A percentile compares a stretch with the other conserved stretches of the same genome.
Evolutionary conservation across 2,113 vertebrate genomes (phyloP).

Genomic region (Antechinus flavipes): DNA sequence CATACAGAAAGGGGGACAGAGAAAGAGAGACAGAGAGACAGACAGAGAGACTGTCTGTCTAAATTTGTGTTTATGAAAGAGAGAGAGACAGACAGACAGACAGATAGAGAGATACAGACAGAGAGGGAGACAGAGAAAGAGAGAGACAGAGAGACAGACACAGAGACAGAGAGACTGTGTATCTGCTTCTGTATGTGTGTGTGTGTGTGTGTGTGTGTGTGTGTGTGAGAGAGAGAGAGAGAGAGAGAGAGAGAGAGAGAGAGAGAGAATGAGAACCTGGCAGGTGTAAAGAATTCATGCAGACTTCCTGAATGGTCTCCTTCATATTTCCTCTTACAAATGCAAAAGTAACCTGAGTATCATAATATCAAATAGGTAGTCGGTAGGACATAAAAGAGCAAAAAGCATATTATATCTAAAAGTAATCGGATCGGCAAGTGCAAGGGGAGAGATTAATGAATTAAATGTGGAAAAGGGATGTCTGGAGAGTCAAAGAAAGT

Average conservation of each 20-base stretch:
- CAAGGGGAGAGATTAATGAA: not conserved
- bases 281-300: not conserved
- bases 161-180: constrained; percentile 8
- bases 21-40: not conserved
- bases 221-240: constrained; percentile 26
- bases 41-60: no score
- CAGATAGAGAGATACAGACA: constrained; percentile 65
- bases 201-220: no score
- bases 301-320: not conserved
- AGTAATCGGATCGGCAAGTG: constrained; percentile 8
- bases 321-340: not conserved
- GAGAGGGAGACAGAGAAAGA: constrained; percentile 6
- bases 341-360: not conserved
- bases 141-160: not conserved
- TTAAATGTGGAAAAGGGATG: not conserved
- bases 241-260: constrained; percentile 81
- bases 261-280: constrained; percentile 82
- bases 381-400: constrained; percentile 6
- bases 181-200: no score
- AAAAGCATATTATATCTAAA: not conserved
- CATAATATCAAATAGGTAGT: not conserved
- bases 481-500: constrained; percentile 18
- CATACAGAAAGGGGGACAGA: not conserved
- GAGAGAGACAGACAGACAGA: constrained; percentile 64
- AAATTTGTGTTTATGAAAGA: not conserved